phyloP scores from a whole-genome alignment of 2,113 vertebrate species.

The Zosterops japonicus region DNA sequence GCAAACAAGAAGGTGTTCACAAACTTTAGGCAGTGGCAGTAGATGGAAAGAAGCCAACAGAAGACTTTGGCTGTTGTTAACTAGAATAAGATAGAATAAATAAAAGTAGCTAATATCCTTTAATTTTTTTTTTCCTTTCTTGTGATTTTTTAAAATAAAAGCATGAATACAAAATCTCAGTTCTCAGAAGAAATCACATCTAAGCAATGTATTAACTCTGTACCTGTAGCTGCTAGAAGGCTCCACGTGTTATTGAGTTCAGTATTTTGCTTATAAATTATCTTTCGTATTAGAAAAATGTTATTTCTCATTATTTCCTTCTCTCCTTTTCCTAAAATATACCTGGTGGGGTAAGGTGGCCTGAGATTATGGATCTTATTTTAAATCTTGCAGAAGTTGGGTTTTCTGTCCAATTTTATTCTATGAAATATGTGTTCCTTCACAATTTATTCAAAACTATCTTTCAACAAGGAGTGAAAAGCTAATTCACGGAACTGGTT shows the following conservation, averaged over 20 bases:
- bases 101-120: not conserved
- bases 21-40: not conserved
- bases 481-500: not conserved
- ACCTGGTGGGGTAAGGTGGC: rapidly evolving
- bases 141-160: not conserved
- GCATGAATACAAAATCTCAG: not conserved
- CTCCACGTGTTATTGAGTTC: not conserved
- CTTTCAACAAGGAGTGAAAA: not conserved
- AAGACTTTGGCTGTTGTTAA: not conserved
- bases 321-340: not conserved
- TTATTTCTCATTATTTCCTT: not conserved
- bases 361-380: not conserved
- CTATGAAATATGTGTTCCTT: not conserved
- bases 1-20: not conserved
- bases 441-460: not conserved
- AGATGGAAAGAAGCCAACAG: not conserved
- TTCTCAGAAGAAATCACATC: not conserved
- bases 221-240: not conserved
- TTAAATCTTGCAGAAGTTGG: not conserved
- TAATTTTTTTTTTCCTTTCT: not conserved
- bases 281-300: not conserved
- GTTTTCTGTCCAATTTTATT: not conserved
- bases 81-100: not conserved
- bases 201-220: not conserved
- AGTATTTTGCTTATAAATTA: not conserved